phyloP scores from a whole-genome alignment of 2,113 vertebrate genomes.

The Mormoops blainvillei region DNA sequence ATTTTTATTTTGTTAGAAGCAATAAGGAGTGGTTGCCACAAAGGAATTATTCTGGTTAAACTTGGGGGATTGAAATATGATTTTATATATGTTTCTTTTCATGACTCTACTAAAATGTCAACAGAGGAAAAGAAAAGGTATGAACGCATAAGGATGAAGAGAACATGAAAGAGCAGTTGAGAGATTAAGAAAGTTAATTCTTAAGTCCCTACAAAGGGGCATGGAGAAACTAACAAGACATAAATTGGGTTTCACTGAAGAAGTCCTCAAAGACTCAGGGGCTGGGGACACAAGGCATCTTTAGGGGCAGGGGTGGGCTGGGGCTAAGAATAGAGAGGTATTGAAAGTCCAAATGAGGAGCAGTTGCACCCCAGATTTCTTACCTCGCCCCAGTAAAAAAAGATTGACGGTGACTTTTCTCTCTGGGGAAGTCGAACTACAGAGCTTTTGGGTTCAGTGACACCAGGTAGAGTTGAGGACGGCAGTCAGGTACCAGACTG shows the following conservation, averaged over 20 bases:
- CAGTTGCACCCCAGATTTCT: fast-evolving
- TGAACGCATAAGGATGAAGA: background rate
- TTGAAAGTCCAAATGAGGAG: background rate
- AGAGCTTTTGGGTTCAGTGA: background rate
- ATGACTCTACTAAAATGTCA: background rate
- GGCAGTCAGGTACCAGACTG: background rate
- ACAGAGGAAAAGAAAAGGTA: background rate
- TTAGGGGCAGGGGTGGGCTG: background rate
- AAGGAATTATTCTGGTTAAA: background rate
- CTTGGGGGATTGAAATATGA: background rate
- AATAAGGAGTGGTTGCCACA: background rate
- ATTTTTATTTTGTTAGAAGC: background rate
- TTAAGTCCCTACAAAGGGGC: background rate
- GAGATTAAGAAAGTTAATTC: background rate
- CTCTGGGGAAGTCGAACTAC: background rate
- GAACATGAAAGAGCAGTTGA: background rate
- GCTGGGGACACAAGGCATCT: background rate
- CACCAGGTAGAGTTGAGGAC: background rate
- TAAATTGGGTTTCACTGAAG: background rate
- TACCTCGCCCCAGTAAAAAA: background rate
- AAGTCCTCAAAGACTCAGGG: background rate
- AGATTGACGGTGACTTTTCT: background rate
- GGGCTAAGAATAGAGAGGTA: background rate
- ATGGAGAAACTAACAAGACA: background rate
- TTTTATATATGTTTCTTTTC: background rate